Evolutionary conservation across 2,888 invertebrate species (phyloP).

Genomic region (Eucera pruinosa): DNA sequence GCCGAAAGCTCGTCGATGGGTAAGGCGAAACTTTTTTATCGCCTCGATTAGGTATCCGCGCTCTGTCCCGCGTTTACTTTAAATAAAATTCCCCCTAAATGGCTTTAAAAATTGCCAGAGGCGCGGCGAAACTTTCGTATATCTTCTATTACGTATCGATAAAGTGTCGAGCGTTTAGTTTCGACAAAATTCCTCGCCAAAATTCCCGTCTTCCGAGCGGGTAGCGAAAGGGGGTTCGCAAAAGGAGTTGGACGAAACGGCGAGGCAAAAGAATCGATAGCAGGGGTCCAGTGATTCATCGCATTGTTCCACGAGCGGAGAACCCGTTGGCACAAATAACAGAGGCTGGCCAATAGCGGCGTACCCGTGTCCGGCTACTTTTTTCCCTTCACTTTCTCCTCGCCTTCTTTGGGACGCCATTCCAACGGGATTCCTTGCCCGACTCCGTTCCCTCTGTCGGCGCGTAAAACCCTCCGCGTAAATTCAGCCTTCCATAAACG

Average conservation of each 20-base stretch:
- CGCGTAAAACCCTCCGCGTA: conserved; percentile 31
- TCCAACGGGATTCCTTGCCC: conserved; percentile 57
- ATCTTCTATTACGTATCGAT: not conserved
- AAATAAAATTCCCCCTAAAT: no score
- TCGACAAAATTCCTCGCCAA: no score
- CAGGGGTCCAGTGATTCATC: conserved; percentile 38
- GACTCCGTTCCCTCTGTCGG: conserved; percentile 46
- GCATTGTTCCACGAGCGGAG: conserved; percentile 53
- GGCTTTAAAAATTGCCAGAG: no score
- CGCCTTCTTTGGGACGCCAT: conserved; percentile 40
- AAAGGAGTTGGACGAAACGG: no score
- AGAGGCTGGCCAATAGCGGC: conserved; percentile 22
- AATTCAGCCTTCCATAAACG: conserved; percentile 63
- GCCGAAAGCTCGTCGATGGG: no score
- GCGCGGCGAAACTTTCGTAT: not conserved
- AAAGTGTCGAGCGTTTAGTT: not conserved
- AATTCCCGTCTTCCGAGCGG: no score
- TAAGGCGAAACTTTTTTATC: no score
- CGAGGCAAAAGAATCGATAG: conserved; percentile 31
- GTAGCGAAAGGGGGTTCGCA: no score
- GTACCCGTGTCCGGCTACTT: conserved; percentile 22
- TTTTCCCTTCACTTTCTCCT: conserved; percentile 51
- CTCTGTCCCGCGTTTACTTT: no score
- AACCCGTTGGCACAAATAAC: conserved; percentile 62
- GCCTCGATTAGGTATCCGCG: no score